Conservation (phyloP, 2,888 invertebrate genomes). For the Plebejus argus region DNA sequence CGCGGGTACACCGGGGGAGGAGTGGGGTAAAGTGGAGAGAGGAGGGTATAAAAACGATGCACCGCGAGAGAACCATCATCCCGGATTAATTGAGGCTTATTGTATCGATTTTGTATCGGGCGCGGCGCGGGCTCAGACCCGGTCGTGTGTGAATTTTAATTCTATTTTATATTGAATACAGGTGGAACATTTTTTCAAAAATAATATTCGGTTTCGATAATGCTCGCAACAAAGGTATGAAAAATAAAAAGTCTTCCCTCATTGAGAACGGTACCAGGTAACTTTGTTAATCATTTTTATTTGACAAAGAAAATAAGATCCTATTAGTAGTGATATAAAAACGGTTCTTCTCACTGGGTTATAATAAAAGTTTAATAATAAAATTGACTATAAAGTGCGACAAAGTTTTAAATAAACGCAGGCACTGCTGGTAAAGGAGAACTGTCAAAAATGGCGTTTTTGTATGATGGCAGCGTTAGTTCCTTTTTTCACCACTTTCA, state of each 20-base stretch:
- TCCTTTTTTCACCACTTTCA: no score
- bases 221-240: background rate
- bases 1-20: background rate
- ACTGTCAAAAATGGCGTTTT: no score
- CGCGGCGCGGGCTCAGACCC: slow-evolving; percentile 37
- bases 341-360: background rate
- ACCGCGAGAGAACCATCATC: slow-evolving; percentile 47
- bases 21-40: background rate
- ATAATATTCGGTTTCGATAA: background rate
- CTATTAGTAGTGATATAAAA: no score
- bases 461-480: no score
- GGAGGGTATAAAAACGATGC: slow-evolving; percentile 25
- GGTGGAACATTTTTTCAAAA: slow-evolving; percentile 36
- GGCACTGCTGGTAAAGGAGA: no score
- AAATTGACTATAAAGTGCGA: no score
- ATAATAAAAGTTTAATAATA: no score
- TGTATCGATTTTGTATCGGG: slow-evolving; percentile 59
- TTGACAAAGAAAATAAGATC: background rate
- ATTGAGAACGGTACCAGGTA: background rate
- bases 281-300: background rate
- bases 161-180: slow-evolving; percentile 33
- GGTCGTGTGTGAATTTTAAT: slow-evolving; percentile 29
- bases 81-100: slow-evolving; percentile 59
- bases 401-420: no score
- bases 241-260: background rate